phyloP scores from a whole-genome alignment of 2,888 invertebrate genomes.

The Opisthograptis luteolata region DNA sequence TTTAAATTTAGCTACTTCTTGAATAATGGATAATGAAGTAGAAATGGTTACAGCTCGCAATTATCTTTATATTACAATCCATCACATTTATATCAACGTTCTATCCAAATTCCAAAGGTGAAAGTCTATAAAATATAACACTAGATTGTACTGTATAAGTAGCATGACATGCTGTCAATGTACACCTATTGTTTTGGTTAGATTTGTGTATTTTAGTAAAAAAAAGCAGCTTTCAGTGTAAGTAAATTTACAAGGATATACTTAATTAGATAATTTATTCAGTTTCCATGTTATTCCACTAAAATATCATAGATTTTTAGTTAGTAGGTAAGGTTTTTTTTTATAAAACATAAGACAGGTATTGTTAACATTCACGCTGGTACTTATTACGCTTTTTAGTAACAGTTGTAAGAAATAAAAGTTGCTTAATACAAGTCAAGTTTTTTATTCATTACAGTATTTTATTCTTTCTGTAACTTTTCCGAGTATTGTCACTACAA shows the following conservation, averaged over 20 bases:
- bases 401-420: constrained; percentile 44
- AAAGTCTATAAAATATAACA: constrained; percentile 13
- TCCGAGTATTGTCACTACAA: too few relatives aligned
- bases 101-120: constrained; percentile 12
- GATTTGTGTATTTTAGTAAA: constrained; percentile 22
- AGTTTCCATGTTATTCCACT: constrained; percentile 4
- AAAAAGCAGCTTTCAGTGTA: constrained; percentile 18
- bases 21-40: not conserved
- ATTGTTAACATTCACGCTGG: constrained; percentile 38
- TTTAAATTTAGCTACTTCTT: constrained; percentile 6
- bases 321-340: too few relatives aligned
- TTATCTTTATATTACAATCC: constrained; percentile 14
- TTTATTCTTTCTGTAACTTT: too few relatives aligned
- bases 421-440: constrained; percentile 36
- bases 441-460: not conserved
- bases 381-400: constrained; percentile 47
- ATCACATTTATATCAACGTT: constrained; percentile 6
- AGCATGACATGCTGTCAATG: too few relatives aligned
- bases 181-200: constrained; percentile 13
- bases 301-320: constrained; percentile 5
- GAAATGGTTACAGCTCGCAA: constrained; percentile 6
- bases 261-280: constrained; percentile 5
- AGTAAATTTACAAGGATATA: constrained; percentile 7
- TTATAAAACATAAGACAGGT: constrained; percentile 40
- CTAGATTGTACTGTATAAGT: too few relatives aligned